Base-by-base conservation (phyloP, 2,888 invertebrate genomes). In the Dolichomitus sp. region DNA sequence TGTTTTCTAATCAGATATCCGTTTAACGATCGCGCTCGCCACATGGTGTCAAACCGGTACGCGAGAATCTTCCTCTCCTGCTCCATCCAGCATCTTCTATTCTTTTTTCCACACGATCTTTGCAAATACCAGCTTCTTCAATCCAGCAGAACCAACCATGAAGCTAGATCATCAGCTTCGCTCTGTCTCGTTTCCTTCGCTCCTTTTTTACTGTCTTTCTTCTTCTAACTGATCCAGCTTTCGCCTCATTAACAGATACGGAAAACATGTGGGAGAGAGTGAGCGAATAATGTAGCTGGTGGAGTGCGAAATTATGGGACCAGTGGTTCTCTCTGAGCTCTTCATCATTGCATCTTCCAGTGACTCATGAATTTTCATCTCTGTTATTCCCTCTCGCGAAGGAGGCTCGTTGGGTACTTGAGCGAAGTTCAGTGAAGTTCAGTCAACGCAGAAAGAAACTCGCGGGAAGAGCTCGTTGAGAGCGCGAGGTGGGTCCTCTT, bases 171-270 rank as follows among this genome's bases (percentile, higher is more conserved):
- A 27, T 27, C 87, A 87, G 84, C 85, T 87, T 84, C 68, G 23
- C 50, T 76, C 17, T 33, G 30, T 42, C 50, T 48, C 40, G 6
- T 57, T 63, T 42, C 30, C 7, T 63, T 42, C 48, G 0, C n/a
- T 1, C 48, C 5, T 4, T 30, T 59, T 42, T 50, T 59, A 54
- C 63, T 40, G 12, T 52, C 19, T 33, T 54, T 66, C 40, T 76
- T 72, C 72, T 69, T 78, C 69, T 87, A 86, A 86, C 85, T 83
- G 86, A 88, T 88, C 87, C 84, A 85, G 86, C 84, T 81, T 83
- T 87, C 73, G 81, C 87, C 89, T 90, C 89, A 88, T 90, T 90
- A 90, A 88, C 88, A 61, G 87, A 88, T 88, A 81, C 86, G 87
- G 79, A 72, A 75, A 79, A 63, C 30, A 30, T 40, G 33, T 33